A percentile compares a stretch with the other conserved stretches of the same genome.
Evolutionary conservation across 2,888 invertebrate genomes (phyloP).

Genomic region (Ormyrus labotus): DNA sequence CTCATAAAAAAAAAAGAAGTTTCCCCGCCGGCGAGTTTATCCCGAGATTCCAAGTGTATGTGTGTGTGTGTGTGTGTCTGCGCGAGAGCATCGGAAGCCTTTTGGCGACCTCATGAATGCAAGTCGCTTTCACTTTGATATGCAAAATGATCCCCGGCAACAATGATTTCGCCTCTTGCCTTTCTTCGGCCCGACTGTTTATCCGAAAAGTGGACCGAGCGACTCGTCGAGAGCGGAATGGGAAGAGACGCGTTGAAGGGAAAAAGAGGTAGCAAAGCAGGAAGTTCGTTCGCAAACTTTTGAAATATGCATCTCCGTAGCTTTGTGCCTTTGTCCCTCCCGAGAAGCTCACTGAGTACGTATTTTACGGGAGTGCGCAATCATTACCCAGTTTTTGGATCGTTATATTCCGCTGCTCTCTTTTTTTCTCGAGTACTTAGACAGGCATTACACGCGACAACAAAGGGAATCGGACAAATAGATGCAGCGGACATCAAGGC

Average conservation of each 20-base stretch:
- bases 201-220: slow-evolving; percentile 40
- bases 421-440: too few species aligned
- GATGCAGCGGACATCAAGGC: too few species aligned
- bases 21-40: neutral
- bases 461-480: too few species aligned
- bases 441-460: too few species aligned
- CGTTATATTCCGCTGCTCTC: neutral
- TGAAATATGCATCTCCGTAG: slow-evolving; percentile 44
- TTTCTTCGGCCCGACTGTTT: slow-evolving; percentile 24
- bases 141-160: slow-evolving; percentile 38
- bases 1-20: neutral
- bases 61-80: too few species aligned
- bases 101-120: slow-evolving; percentile 40
- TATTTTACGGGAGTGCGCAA: slow-evolving; percentile 12
- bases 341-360: slow-evolving; percentile 1
- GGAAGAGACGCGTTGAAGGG: neutral
- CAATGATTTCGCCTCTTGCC: slow-evolving; percentile 28
- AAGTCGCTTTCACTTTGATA: slow-evolving; percentile 44
- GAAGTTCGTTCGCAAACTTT: slow-evolving; percentile 33
- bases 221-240: neutral
- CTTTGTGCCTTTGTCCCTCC: slow-evolving; percentile 20
- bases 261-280: too few species aligned
- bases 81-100: neutral
- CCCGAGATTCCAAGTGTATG: slow-evolving; percentile 29
- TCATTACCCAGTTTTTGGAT: slow-evolving; percentile 33